These are phyloP conservation scores for Malacosoma neustria DNA, from an alignment of 2,888 invertebrate species.

Conservation along the genomic window DNA sequence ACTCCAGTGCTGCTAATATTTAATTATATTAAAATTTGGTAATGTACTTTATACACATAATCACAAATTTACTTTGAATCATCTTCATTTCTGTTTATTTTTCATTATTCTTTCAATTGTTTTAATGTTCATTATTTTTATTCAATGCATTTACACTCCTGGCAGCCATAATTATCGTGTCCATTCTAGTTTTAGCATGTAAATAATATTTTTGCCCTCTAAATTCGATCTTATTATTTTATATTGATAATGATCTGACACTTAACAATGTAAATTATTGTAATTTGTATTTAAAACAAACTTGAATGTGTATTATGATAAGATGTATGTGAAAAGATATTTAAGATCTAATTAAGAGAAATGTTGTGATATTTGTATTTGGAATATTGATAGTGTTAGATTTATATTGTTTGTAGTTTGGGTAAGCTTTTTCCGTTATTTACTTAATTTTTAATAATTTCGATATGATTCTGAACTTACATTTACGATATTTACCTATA, in stretches of 20 bases:
- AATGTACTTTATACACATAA: no score
- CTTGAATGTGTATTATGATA: conserved; percentile 59
- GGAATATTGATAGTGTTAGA: conserved; percentile 62
- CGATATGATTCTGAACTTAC: no score
- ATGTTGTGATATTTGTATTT: conserved; percentile 75
- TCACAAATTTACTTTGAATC: no score
- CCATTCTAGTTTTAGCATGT: conserved; percentile 39
- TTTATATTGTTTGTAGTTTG: conserved; percentile 11
- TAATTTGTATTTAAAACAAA: conserved; percentile 42
- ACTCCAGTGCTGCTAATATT: no score
- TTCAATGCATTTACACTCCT: no score
- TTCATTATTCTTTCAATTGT: no score
- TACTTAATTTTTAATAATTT: no score
- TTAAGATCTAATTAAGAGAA: conserved; percentile 58
- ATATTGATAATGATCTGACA: conserved; percentile 36
- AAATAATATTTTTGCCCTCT: conserved; percentile 36
- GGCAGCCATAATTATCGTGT: conserved; percentile 60
- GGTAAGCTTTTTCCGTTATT: not conserved
- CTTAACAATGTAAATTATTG: conserved; percentile 49
- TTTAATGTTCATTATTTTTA: no score
- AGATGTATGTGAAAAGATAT: conserved; percentile 64
- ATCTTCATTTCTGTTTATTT: no score
- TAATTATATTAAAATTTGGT: no score
- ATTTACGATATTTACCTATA: no score
- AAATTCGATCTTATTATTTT: conserved; percentile 24